phyloP scores from a whole-genome alignment of 2,797 vertebrate genomes.

The Oophaga sylvatica region DNA sequence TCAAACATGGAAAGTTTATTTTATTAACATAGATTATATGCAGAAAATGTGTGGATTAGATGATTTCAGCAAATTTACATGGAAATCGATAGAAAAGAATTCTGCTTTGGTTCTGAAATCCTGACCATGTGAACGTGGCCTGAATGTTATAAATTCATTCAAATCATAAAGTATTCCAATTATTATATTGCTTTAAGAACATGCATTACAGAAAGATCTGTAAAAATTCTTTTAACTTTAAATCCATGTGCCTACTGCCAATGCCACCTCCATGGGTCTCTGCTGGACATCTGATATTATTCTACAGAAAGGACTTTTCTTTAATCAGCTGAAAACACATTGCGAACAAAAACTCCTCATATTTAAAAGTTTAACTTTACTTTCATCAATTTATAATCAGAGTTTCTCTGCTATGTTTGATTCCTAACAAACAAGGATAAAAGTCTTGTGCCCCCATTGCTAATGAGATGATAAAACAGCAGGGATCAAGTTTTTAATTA shows the following conservation, averaged over 20 bases:
- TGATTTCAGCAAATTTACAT: no score
- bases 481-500: conserved; percentile 98
- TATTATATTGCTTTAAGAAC: conserved; percentile 41
- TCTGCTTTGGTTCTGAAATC: neutral
- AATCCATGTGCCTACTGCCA: conserved; percentile 7
- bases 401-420: conserved; percentile 80
- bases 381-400: conserved; percentile 84
- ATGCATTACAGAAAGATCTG: conserved; percentile 23
- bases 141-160: neutral
- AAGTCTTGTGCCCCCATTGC: conserved; percentile 85
- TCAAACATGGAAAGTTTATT: no score
- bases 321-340: conserved; percentile 75
- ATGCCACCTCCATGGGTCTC: conserved; percentile 65
- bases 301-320: conserved; percentile 65
- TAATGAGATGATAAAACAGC: conserved; percentile 97
- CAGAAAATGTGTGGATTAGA: no score
- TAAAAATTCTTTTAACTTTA: conserved; percentile 51
- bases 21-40: no score
- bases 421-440: conserved; percentile 91
- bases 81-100: no score
- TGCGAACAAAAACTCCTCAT: conserved; percentile 74
- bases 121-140: neutral
- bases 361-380: conserved; percentile 83
- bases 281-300: conserved; percentile 66
- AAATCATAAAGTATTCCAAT: neutral